phyloP scores from a whole-genome alignment of 2,113 vertebrate species.

The Trochalopteron elliotii region DNA sequence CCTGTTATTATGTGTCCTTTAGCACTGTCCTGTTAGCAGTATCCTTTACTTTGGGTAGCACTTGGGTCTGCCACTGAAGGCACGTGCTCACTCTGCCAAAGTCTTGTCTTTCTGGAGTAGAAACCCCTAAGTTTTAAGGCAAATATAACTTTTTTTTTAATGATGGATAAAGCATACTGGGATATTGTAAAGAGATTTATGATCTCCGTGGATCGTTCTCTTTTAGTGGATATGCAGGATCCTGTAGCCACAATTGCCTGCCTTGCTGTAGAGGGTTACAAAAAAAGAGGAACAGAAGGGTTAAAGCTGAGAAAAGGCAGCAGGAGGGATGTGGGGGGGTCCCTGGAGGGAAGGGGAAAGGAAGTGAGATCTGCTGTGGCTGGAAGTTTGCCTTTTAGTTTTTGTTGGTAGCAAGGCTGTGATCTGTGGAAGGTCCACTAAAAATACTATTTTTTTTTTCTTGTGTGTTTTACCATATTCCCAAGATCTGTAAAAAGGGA shows the following conservation, averaged over 20 bases:
- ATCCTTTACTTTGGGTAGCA: background rate
- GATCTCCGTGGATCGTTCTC: background rate
- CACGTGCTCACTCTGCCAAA: background rate
- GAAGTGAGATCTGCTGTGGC: slow-evolving; percentile 3
- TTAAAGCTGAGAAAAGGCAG: background rate
- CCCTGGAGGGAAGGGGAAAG: background rate
- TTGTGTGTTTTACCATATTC: background rate
- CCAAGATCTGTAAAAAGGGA: background rate
- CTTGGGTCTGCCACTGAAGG: background rate
- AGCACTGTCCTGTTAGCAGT: too few relatives aligned
- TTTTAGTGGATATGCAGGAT: background rate
- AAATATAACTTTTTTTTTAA: background rate
- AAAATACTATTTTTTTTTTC: background rate
- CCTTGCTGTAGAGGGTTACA: background rate
- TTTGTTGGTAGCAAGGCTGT: background rate
- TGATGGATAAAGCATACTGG: background rate
- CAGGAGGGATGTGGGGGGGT: background rate
- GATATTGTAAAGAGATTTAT: background rate
- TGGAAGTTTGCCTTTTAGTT: background rate
- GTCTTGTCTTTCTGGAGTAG: background rate
- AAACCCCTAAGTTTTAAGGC: background rate
- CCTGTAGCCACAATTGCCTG: background rate
- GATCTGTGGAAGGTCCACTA: background rate
- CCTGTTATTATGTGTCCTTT: background rate
- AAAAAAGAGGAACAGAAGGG: background rate